Evolutionary conservation across 2,888 invertebrate genomes (phyloP).

Genomic region (Nineta flava): DNA sequence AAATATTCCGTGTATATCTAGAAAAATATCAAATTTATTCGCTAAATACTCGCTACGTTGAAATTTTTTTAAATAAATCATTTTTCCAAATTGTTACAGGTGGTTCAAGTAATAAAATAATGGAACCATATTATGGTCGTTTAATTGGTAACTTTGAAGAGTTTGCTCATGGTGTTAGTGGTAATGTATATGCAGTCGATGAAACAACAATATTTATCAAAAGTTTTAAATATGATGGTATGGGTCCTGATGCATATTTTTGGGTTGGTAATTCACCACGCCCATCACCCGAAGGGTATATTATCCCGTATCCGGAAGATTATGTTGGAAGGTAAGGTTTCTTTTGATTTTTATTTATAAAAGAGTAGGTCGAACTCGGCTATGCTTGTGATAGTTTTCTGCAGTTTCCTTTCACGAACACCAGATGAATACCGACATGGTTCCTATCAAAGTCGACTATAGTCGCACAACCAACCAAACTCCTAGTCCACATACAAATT

Average conservation of each 20-base stretch:
- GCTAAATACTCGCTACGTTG: no score
- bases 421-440: no score
- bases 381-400: no score
- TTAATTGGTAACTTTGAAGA: slow-evolving; percentile 54
- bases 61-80: no score
- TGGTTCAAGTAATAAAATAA: slow-evolving; percentile 18
- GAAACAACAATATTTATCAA: slow-evolving; percentile 77
- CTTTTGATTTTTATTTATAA: background rate
- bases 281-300: slow-evolving; percentile 67
- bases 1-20: no score
- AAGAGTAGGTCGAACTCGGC: background rate
- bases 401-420: no score
- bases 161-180: slow-evolving; percentile 66
- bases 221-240: slow-evolving; percentile 77
- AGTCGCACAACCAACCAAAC: no score
- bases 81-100: background rate
- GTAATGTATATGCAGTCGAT: slow-evolving; percentile 75
- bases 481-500: no score
- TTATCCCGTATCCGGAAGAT: slow-evolving; percentile 77
- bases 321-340: slow-evolving; percentile 60
- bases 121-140: slow-evolving; percentile 61
- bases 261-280: slow-evolving; percentile 73
- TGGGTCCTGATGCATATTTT: slow-evolving; percentile 76
- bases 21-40: no score
- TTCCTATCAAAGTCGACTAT: no score